Conservation (phyloP, 2,113 vertebrate genomes). For the Elachura formosa region DNA sequence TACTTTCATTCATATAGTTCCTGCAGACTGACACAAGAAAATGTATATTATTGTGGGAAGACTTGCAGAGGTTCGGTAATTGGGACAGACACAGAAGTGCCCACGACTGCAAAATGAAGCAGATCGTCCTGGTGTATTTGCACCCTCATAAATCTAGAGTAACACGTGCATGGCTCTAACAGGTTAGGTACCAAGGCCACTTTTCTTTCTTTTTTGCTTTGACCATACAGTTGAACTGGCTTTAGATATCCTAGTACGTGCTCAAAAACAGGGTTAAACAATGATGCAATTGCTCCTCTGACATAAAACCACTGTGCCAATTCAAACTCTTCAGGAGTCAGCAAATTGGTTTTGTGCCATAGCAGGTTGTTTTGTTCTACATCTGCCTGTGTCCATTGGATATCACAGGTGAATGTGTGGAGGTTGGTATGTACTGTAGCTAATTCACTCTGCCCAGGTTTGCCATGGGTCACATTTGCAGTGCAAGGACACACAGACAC, state of each 20-base stretch:
- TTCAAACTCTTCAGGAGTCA: not conserved
- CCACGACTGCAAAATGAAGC: not conserved
- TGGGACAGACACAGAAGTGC: not conserved
- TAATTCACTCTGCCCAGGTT: rapidly evolving
- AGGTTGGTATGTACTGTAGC: not conserved
- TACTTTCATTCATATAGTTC: not conserved
- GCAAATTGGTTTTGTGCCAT: not conserved
- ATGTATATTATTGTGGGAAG: rapidly evolving
- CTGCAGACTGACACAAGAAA: not conserved
- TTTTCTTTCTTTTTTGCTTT: not conserved
- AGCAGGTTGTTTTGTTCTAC: not conserved
- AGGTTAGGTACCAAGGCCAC: not conserved
- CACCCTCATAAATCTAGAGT: not conserved
- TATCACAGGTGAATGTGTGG: rapidly evolving
- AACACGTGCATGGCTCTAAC: not conserved
- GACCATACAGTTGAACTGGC: rapidly evolving
- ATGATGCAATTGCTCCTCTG: not conserved
- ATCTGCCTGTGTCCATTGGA: not conserved
- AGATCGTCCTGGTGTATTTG: not conserved
- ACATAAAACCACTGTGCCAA: not conserved
- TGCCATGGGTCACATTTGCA: not conserved
- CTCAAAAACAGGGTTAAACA: not conserved
- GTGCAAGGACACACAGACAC: not conserved
- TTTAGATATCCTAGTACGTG: not conserved
- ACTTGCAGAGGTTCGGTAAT: not conserved